Evolutionary conservation across 2,113 vertebrate species (phyloP), one percentile per base, ranked within the genome.

Genomic region (Marmota monax): DNA sequence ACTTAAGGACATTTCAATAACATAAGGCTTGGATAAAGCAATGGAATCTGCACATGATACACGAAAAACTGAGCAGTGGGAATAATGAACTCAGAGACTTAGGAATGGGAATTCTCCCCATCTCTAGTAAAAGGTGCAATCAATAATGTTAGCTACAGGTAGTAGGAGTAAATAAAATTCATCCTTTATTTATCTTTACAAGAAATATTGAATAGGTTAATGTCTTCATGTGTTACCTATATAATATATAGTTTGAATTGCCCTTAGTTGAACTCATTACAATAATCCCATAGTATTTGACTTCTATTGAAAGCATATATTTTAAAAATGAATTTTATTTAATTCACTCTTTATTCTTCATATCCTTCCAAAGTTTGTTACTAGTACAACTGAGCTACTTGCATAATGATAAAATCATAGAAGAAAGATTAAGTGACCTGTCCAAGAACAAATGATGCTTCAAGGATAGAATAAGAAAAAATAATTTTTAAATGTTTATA

Each of bases 11-110:
- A 96, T 94, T 96, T 97, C 92, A 93, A 96, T 96, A 84, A 92
- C 93, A 95, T 87, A 97, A 91, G 90, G n/a, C 93, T 92, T 92
- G 69, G 97, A 96, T 89, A 95, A 85, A 94, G 97, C 77, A 98
- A 83, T 90, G 58, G 73, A 96, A 98, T 96, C 96, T 97, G 89
- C 93, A 97, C 87, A 95, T 85, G 90, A 84, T 84, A 88, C 45
- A 89, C 88, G 70, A 92, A 97, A 86, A 51, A 82, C 42, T 80
- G 92, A 97, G 95, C 93, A 97, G 90, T 97, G 53, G 92, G 25
- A 95, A 96, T 93, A 97, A 97, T 97, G 96, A 42, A 77, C 37
- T 45, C 70, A 96, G 34, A 63, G 86, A 97, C 95, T 89, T 87
- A 92, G 37, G 84, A 96, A 77, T 97, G 77, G 96, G 84, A 8